A percentile compares a stretch with the other conserved stretches of the same genome.
These are phyloP conservation scores for Muscina levida DNA, from an alignment of 2,888 invertebrate species.

Conservation along the genomic window DNA sequence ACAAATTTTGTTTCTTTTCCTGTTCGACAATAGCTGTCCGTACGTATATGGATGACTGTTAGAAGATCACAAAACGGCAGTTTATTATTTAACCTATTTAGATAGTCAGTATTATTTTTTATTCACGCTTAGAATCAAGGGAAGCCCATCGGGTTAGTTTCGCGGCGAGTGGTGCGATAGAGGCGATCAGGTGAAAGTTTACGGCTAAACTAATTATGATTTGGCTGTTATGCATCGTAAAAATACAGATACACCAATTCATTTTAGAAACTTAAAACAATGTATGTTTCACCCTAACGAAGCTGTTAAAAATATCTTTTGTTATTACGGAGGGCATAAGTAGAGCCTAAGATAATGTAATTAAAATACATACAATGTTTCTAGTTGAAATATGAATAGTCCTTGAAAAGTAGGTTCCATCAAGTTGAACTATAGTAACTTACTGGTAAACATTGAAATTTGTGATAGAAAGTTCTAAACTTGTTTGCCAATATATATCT, in stretches of 20 bases:
- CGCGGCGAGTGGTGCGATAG: background rate
- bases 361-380: too few relatives aligned
- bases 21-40: conserved; percentile 57
- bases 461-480: too few relatives aligned
- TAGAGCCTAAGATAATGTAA: too few relatives aligned
- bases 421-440: too few relatives aligned
- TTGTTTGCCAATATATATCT: too few relatives aligned
- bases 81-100: conserved; percentile 59
- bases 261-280: too few relatives aligned
- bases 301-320: too few relatives aligned
- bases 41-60: conserved; percentile 26
- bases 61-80: conserved; percentile 13
- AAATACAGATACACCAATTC: background rate
- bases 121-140: background rate
- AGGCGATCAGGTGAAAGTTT: conserved; percentile 23
- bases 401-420: too few relatives aligned
- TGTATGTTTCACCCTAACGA: too few relatives aligned
- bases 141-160: background rate
- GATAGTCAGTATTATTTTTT: background rate
- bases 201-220: background rate
- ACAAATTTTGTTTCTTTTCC: conserved; percentile 36
- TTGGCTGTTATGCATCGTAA: background rate
- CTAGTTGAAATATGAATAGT: too few relatives aligned
- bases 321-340: too few relatives aligned
- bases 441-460: too few relatives aligned